Evolutionary conservation across 2,888 invertebrate species (phyloP).

Genomic region (Fragum fragum): DNA sequence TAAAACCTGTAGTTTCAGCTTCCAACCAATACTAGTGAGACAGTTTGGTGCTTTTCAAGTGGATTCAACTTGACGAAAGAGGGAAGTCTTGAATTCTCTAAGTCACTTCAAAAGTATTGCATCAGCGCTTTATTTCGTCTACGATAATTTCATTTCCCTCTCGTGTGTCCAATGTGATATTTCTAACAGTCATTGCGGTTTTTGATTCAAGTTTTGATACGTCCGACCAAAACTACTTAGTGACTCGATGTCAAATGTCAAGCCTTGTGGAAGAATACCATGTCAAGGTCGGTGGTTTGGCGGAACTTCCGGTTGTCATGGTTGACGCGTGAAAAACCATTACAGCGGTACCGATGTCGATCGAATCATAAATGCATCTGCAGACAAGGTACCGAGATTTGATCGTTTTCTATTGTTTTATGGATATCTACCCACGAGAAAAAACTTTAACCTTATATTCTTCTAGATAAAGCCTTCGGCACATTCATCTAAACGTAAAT

Average conservation of each 20-base stretch:
- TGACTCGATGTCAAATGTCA: slow-evolving; percentile 38
- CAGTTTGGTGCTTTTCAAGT: slow-evolving; percentile 20
- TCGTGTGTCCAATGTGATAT: slow-evolving; percentile 4
- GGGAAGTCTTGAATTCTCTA: slow-evolving; percentile 10
- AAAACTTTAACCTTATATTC: background rate
- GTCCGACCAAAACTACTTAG: slow-evolving; percentile 13
- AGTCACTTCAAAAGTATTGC: background rate
- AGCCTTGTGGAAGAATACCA: slow-evolving; percentile 14
- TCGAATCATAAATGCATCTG: background rate
- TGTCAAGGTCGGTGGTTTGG: slow-evolving; percentile 32
- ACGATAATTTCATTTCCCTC: background rate
- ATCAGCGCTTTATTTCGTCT: background rate
- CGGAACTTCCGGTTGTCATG: slow-evolving; percentile 37
- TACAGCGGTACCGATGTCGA: background rate
- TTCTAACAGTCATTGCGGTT: slow-evolving; percentile 28
- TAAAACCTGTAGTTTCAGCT: slow-evolving; percentile 10
- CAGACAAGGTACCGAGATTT: background rate
- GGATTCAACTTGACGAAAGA: slow-evolving; percentile 12
- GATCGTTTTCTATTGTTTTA: background rate
- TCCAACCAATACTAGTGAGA: slow-evolving; percentile 16
- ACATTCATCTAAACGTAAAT: no score
- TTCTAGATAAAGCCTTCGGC: no score
- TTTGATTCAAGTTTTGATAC: slow-evolving; percentile 18
- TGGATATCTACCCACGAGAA: slow-evolving; percentile 7
- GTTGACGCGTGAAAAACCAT: slow-evolving; percentile 16